Percentiles rank a stretch among this genome's conserved stretches.
Evolutionary conservation across 2,113 vertebrate genomes (phyloP).

Genomic region (Phocoena phocoena): DNA sequence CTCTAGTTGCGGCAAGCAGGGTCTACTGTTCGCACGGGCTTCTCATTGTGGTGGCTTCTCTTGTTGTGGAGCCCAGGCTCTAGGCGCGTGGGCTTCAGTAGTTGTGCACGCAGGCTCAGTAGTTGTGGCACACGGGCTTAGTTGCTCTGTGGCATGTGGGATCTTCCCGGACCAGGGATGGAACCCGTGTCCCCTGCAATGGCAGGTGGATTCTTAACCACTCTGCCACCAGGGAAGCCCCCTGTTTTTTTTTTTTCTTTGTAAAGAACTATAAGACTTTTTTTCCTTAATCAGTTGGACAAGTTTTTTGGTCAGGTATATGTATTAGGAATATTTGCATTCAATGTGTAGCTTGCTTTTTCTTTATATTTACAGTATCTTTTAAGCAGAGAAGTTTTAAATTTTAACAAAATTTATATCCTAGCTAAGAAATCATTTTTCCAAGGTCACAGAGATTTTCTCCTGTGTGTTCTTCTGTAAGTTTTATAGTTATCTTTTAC

Average conservation of each 20-base stretch:
- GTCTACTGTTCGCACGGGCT: too few species aligned
- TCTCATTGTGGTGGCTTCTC: too few species aligned
- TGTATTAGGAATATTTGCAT: background rate
- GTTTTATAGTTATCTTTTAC: background rate
- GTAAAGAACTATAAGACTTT: background rate
- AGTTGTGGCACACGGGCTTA: too few species aligned
- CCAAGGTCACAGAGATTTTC: background rate
- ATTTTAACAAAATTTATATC: background rate
- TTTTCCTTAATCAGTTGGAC: background rate
- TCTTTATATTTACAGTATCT: background rate
- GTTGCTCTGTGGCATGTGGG: too few species aligned
- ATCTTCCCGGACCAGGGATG: too few species aligned
- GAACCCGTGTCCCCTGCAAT: too few species aligned
- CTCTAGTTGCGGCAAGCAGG: too few species aligned
- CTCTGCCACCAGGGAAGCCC: too few species aligned
- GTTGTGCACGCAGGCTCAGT: too few species aligned
- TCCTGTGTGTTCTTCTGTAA: background rate
- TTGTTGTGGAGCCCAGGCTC: too few species aligned
- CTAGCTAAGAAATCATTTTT: background rate
- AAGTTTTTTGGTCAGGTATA: background rate
- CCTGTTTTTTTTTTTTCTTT: background rate
- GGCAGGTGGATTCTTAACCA: too few species aligned
- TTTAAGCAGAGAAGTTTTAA: slow-evolving; percentile 41
- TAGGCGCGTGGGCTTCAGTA: too few species aligned
- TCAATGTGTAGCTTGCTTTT: background rate